Evolutionary conservation across 2,888 invertebrate genomes (phyloP), one percentile per base, ranked within the genome.

Genomic region (Bedellia somnulentella): DNA sequence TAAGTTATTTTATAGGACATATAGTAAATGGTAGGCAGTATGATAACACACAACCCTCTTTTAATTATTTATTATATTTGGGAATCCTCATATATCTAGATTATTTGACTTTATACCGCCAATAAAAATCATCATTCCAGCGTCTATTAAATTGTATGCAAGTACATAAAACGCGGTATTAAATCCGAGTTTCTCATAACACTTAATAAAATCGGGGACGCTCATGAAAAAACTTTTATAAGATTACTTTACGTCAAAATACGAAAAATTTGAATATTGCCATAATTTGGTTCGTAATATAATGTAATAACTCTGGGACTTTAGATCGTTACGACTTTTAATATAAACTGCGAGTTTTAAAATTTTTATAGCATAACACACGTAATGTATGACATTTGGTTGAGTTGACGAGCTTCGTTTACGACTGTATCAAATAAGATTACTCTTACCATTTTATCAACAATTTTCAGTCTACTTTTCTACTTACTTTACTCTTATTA

Each of bases 321-420:
- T 24, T 34, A 28, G 27, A 32, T 34, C 32, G 49, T 49, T 47
- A 44, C 40, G 40, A 43, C 37, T 39, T 42, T 47, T 49, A 44
- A 49, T 49, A 46, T 46, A 41, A 48, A 35, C 25, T 35, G 37
- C 33, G 36, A 49, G 45, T 54, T 6, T 21, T 49, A 42, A 44
- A 44, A 45, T 44, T 55, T 53, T 53, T 50, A 54, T 52, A 43
- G 37, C 36, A 25, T 40, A 36, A 40, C 39, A 41, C 40, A 38
- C 41, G 35, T 32, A 40, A 43, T n/a, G n/a, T n/a, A 36, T 35
- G 32, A 33, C 35, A 42, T 38, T 38, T 41, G 43, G 36, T 35
- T 17, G 36, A 43, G 38, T 44, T 43, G 35, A 41, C 35, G 39
- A 40, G 40, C 38, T 35, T 32, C 31, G 37, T 53, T 52, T 51